phyloP scores from a whole-genome alignment of 1,140 invertebrate species.

The Pseudomyrmex cubaensis region DNA sequence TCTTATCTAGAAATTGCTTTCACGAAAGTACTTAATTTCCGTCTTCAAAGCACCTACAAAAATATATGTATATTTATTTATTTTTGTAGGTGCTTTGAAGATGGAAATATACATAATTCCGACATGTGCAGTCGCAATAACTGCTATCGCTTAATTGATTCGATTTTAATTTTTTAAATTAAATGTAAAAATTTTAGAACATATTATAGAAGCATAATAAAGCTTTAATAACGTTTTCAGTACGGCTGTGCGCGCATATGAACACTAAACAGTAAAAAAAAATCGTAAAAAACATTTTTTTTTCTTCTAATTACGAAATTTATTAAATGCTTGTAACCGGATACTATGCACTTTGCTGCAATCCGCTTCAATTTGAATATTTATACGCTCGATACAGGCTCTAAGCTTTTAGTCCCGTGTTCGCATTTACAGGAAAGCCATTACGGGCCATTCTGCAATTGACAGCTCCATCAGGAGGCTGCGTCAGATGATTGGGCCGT shows the following conservation, averaged over 20 bases:
- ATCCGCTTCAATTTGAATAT: conserved; percentile 66
- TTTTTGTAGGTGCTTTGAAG: no score
- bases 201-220: no score
- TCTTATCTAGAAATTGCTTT: not conserved
- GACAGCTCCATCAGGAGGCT: conserved; percentile 69
- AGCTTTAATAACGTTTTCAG: no score
- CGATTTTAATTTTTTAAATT: not conserved
- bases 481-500: conserved; percentile 65
- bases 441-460: conserved; percentile 72
- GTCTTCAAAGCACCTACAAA: not conserved
- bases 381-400: conserved; percentile 68
- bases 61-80: no score
- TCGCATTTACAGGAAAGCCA: conserved; percentile 67
- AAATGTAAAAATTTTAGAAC: not conserved
- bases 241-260: not conserved
- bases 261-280: not conserved
- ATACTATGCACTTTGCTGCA: not conserved
- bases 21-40: not conserved
- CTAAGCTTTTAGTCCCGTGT: conserved; percentile 59
- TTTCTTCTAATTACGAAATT: conserved; percentile 2
- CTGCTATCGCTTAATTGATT: not conserved
- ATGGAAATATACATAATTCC: not conserved
- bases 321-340: conserved; percentile 15
- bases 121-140: conserved; percentile 6
- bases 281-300: not conserved